phyloP scores from a whole-genome alignment of 1,140 invertebrate genomes.

The Ephestia elutella region DNA sequence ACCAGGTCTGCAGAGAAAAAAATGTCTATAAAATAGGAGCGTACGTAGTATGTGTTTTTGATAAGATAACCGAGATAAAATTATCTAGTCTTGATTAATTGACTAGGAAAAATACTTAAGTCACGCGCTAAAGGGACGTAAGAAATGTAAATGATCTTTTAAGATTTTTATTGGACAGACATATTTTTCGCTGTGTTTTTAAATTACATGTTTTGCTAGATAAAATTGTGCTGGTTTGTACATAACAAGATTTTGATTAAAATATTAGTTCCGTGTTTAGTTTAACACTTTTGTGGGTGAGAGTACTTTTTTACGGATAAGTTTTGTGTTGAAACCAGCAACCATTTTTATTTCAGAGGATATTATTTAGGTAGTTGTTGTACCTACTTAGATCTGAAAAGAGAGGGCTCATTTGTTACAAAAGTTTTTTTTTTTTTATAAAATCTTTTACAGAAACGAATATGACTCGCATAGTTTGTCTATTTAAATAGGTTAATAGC shows the following conservation, averaged over 20 bases:
- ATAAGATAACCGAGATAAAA: constrained; percentile 62
- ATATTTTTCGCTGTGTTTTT: neutral
- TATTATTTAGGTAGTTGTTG: too few species aligned
- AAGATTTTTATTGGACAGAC: neutral
- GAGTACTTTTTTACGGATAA: neutral
- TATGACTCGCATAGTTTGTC: too few species aligned
- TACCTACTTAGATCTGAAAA: too few species aligned
- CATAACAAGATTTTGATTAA: too few species aligned
- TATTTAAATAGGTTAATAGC: too few species aligned
- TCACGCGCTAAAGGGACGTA: constrained; percentile 49
- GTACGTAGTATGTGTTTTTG: constrained; percentile 12
- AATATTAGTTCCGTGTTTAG: neutral
- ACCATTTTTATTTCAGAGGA: too few species aligned
- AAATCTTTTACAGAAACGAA: too few species aligned
- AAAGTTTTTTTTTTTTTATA: too few species aligned
- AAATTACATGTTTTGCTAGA: neutral
- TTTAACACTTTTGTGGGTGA: neutral
- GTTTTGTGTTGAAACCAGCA: too few species aligned
- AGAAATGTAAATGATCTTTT: neutral
- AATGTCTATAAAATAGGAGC: constrained; percentile 1
- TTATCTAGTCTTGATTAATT: constrained; percentile 65
- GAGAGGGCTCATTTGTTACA: too few species aligned
- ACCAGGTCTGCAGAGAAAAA: neutral
- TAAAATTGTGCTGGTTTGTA: neutral
- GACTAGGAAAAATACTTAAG: constrained; percentile 62